Base-by-base conservation (phyloP, 2,113 vertebrate species). In the Cololabis saira region DNA sequence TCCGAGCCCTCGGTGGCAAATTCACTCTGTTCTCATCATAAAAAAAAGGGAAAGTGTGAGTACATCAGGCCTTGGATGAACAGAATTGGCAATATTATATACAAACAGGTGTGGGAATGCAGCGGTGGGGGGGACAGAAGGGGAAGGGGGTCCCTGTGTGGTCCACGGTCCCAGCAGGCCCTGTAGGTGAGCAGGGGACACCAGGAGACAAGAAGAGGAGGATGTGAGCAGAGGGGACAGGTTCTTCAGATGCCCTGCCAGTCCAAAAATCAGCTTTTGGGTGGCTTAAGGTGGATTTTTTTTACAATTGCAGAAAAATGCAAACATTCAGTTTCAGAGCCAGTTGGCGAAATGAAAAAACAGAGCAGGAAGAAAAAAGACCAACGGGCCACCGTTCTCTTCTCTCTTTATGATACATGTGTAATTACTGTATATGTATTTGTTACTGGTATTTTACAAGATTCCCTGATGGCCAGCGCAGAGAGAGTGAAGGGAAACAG, bases 391-490 rank as follows among this genome's bases (percentile, higher is more conserved):
- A 19, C 17, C 76, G n/a, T 67, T 76, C 54, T 57, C n/a, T n/a
- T n/a, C n/a, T n/a, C n/a, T n/a, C n/a, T n/a, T n/a, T 75, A 86
- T 67, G 61, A 65, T 81, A 89, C 76, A 85, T 74, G 74, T 84
- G 61, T 67, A 84, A 70, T 64, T 82, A 82, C 68, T 79, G 74
- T 82, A 74, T 74, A 77, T 71, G 74, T 70, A 45, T 82, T 79
- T 47, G 83, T 81, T 61, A 76, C 57, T 73, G 72, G 78, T 86
- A 82, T 77, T 64, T 89, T 87, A 89, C 87, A 90, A 89, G 84
- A 86, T 84, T 92, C 90, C 90, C 90, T 91, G 91, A 91, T 87
- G 86, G 73, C 87, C 88, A 83, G 85, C 53, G 80, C 75, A 80
- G 82, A 85, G 67, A 85, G 63, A 71, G 51, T 19, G 30, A 43